Conservation (phyloP, 2,888 invertebrate genomes). For the Oscheius sp. region DNA sequence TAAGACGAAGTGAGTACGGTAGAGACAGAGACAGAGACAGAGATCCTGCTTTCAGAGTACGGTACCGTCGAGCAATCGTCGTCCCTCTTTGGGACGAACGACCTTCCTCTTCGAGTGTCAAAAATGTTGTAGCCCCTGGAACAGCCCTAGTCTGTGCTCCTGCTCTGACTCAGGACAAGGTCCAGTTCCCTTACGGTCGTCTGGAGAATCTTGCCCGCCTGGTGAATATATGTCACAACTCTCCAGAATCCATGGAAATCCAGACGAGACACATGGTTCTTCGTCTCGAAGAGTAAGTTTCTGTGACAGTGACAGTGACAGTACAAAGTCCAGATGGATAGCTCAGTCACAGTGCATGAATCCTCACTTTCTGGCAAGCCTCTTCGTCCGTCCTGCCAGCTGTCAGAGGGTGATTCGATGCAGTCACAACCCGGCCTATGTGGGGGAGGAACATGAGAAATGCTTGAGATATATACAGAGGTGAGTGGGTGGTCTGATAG, state of each 20-base stretch:
- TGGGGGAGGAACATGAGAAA: constrained; percentile 39
- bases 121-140: constrained; percentile 35
- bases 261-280: constrained; percentile 61
- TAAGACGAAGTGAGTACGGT: constrained; percentile 29
- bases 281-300: constrained; percentile 58
- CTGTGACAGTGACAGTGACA: background rate
- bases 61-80: constrained; percentile 44
- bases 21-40: no score
- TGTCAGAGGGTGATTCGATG: constrained; percentile 52
- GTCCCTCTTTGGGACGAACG: constrained; percentile 41
- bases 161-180: constrained; percentile 44
- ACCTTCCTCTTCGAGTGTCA: background rate
- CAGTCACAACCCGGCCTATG: constrained; percentile 66
- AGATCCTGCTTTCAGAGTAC: constrained; percentile 26
- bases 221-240: constrained; percentile 46
- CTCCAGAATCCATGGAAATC: constrained; percentile 54
- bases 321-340: constrained; percentile 51
- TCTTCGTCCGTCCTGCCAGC: constrained; percentile 57
- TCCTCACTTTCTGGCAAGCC: constrained; percentile 51
- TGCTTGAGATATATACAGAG: constrained; percentile 32
- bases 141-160: constrained; percentile 50
- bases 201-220: constrained; percentile 47
- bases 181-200: constrained; percentile 47
- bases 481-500: background rate
- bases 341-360: constrained; percentile 51